These are phyloP conservation scores for Chloropsis cyanopogon DNA, from an alignment of 2,113 vertebrate genomes.

Conservation along the genomic window DNA sequence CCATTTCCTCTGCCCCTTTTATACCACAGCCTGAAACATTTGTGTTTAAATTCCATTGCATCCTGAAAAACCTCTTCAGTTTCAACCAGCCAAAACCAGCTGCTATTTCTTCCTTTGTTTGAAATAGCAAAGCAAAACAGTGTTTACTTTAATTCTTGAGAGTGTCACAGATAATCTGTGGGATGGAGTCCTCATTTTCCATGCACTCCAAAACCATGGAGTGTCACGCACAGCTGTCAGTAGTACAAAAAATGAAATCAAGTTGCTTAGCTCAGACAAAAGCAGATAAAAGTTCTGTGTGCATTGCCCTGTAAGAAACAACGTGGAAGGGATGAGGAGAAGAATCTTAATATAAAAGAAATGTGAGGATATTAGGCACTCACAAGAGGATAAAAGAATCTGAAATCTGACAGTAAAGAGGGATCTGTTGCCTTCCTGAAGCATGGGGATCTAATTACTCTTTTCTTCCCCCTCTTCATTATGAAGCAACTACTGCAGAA, in stretches of 20 bases:
- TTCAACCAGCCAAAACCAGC: slow-evolving; percentile 20
- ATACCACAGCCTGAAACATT: neutral
- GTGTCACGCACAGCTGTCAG: slow-evolving; percentile 40
- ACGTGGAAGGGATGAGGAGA: neutral
- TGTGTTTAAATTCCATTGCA: slow-evolving; percentile 35
- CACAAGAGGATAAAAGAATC: slow-evolving; percentile 61
- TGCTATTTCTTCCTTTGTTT: slow-evolving; percentile 51
- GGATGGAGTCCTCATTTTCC: slow-evolving; percentile 42
- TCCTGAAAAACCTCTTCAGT: neutral
- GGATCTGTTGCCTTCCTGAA: slow-evolving; percentile 49
- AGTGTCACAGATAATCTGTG: slow-evolving; percentile 57
- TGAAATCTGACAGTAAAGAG: slow-evolving; percentile 51
- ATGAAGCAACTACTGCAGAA: slow-evolving; percentile 45
- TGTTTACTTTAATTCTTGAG: slow-evolving; percentile 47
- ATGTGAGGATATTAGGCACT: slow-evolving; percentile 25
- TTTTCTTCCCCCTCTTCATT: neutral
- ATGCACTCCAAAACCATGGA: neutral
- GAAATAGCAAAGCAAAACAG: slow-evolving; percentile 4
- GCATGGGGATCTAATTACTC: slow-evolving; percentile 45
- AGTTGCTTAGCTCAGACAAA: neutral
- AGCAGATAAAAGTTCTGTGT: neutral
- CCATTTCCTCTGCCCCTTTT: neutral
- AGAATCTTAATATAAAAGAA: slow-evolving; percentile 8
- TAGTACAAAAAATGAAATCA: neutral
- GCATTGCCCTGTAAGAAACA: neutral